These are phyloP conservation scores for Bombus terrestris DNA, from an alignment of 1,140 invertebrate genomes.

Conservation along the genomic window DNA sequence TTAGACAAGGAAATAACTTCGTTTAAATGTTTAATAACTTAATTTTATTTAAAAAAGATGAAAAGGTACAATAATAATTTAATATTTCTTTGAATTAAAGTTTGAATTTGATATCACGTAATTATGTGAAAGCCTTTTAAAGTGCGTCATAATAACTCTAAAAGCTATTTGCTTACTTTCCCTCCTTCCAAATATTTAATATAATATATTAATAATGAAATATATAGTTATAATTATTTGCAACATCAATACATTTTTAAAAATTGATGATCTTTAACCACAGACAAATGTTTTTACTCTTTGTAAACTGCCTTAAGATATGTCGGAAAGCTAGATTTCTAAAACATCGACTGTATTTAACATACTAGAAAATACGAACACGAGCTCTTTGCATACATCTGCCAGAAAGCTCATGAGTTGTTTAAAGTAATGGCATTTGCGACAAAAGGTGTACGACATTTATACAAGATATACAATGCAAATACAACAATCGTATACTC, in stretches of 20 bases:
- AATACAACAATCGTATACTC: slow-evolving; percentile 61
- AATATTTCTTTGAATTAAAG: background rate
- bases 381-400: slow-evolving; percentile 24
- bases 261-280: background rate
- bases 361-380: slow-evolving; percentile 4
- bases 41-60: too few species aligned
- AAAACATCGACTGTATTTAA: slow-evolving; percentile 10
- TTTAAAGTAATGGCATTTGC: slow-evolving; percentile 74
- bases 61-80: background rate
- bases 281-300: background rate
- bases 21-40: background rate
- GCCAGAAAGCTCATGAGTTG: slow-evolving; percentile 48
- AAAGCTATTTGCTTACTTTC: background rate
- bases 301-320: slow-evolving; percentile 27
- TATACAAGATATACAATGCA: slow-evolving; percentile 74
- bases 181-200: background rate
- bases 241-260: background rate
- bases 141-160: background rate
- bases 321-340: slow-evolving; percentile 21
- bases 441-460: slow-evolving; percentile 69
- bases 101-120: background rate
- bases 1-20: background rate
- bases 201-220: background rate
- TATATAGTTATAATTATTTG: background rate
- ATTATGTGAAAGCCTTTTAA: background rate